A percentile compares a stretch with the other conserved stretches of the same genome.
Evolutionary conservation across 2,797 vertebrate genomes (phyloP).

Genomic region (Pangasius sanitwongsei): DNA sequence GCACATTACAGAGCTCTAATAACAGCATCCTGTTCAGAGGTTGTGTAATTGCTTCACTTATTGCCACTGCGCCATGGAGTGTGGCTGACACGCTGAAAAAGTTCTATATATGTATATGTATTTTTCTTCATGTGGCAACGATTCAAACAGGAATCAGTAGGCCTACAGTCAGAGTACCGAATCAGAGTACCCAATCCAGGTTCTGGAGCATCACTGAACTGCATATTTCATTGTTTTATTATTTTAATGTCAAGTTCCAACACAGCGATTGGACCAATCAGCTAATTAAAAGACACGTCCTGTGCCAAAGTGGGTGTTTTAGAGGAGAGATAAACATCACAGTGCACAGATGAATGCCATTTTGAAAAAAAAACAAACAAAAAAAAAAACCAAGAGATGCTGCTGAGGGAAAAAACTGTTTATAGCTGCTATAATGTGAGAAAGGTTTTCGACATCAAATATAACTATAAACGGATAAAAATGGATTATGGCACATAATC

Average conservation of each 20-base stretch:
- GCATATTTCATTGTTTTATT: background rate
- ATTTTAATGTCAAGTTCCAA: background rate
- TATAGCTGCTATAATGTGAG: background rate
- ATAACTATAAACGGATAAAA: background rate
- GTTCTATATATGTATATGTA: too few species aligned
- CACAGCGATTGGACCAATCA: background rate
- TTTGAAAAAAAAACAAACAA: too few species aligned
- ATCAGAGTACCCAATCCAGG: background rate
- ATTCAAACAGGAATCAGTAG: background rate
- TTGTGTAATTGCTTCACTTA: slow-evolving; percentile 44
- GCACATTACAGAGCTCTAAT: slow-evolving; percentile 29
- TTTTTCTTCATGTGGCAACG: background rate
- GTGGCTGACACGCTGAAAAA: background rate
- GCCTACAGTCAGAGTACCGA: background rate
- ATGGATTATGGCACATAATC: too few species aligned
- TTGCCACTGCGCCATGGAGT: background rate
- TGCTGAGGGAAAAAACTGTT: background rate
- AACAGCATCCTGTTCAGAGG: slow-evolving; percentile 45
- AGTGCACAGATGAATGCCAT: background rate
- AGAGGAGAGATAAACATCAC: background rate
- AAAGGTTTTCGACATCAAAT: background rate
- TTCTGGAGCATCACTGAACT: background rate
- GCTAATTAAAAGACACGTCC: background rate
- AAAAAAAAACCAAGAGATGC: background rate
- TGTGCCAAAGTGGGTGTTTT: background rate